Percentiles rank a stretch among this genome's conserved stretches.
Conservation (phyloP, 2,888 invertebrate species). For the Sisyra terminalis region DNA sequence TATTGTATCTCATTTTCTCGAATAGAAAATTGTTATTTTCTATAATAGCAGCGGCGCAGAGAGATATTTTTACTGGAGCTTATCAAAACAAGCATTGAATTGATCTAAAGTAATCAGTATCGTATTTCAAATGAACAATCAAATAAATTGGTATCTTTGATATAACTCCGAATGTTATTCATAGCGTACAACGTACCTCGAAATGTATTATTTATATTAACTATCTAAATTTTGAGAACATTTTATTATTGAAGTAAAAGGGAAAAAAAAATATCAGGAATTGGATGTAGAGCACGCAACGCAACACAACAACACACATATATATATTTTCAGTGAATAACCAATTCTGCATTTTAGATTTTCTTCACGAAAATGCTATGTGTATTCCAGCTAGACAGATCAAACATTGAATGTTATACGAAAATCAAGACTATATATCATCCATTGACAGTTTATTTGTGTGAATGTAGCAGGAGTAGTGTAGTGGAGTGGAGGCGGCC, state of each 20-base stretch:
- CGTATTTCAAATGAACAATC: too few species aligned
- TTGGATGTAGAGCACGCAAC: not conserved
- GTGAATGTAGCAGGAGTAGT: not conserved
- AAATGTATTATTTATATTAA: not conserved
- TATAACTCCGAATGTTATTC: too few species aligned
- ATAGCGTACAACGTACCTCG: too few species aligned
- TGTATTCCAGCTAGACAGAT: slow-evolving; percentile 3
- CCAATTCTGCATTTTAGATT: slow-evolving; percentile 5
- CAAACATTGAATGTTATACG: slow-evolving; percentile 1
- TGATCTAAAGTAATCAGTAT: too few species aligned
- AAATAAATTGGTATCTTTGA: too few species aligned
- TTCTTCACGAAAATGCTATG: slow-evolving; percentile 2
- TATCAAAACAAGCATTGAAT: too few species aligned
- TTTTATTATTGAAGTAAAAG: slow-evolving; percentile 1
- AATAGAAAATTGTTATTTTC: too few species aligned
- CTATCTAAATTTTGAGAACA: not conserved
- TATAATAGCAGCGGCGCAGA: too few species aligned
- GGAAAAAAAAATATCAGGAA: too few species aligned
- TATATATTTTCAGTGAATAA: slow-evolving; percentile 1
- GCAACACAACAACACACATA: not conserved
- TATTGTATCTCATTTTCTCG: too few species aligned
- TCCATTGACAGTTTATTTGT: slow-evolving; percentile 4
- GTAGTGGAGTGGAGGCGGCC: not conserved
- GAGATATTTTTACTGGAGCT: too few species aligned
- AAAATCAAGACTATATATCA: not conserved